Evolutionary conservation across 1,140 invertebrate genomes (phyloP).

Genomic region (Delia radicum): DNA sequence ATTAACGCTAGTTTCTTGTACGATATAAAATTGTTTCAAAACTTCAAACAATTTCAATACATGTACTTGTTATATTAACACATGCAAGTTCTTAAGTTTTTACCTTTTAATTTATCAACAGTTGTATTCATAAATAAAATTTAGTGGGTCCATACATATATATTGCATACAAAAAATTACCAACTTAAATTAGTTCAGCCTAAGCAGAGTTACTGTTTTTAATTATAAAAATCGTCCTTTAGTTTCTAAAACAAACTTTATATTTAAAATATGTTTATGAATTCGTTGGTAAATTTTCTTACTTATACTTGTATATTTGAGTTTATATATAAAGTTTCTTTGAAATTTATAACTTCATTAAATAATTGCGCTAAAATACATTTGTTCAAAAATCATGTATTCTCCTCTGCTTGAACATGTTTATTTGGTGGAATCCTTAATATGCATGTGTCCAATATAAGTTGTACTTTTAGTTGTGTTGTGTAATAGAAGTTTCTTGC

Average conservation of each 20-base stretch:
- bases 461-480: background rate
- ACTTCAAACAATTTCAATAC: background rate
- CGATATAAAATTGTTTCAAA: too few species aligned
- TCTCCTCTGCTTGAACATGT: background rate
- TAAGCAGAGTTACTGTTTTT: too few species aligned
- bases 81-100: background rate
- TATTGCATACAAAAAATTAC: background rate
- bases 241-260: too few species aligned
- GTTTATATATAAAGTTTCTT: background rate
- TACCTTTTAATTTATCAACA: background rate
- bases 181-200: too few species aligned
- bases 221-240: too few species aligned
- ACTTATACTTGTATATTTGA: background rate
- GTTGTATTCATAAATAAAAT: background rate
- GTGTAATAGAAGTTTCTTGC: background rate
- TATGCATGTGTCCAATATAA: background rate
- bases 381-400: constrained; percentile 4
- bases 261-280: too few species aligned
- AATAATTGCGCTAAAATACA: constrained; percentile 20
- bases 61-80: background rate
- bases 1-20: background rate
- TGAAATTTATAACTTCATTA: constrained; percentile 22
- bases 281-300: background rate
- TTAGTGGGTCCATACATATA: background rate
- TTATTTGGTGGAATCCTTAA: background rate